A percentile compares a stretch with the other conserved stretches of the same genome.
These are phyloP conservation scores for Ceyx melanurus DNA, from an alignment of 2,113 vertebrate species.

Conservation along the genomic window DNA sequence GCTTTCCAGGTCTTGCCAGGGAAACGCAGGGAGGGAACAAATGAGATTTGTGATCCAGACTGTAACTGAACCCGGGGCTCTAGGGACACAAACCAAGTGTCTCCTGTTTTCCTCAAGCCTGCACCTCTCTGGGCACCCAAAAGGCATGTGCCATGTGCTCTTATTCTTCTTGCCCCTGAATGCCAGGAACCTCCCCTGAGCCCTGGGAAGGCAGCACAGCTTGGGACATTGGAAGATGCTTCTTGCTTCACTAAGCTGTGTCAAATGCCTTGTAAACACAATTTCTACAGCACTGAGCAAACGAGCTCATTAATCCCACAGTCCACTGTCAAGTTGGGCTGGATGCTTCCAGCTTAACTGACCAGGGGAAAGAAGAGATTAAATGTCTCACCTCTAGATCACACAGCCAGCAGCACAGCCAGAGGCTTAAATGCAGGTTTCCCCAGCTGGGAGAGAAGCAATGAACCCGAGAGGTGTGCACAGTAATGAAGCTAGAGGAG, in stretches of 20 bases:
- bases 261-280: slow-evolving; percentile 20
- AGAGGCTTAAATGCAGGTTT: not conserved
- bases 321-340: not conserved
- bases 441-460: not conserved
- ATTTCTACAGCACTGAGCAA: slow-evolving; percentile 15
- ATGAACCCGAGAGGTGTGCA: not conserved
- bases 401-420: not conserved
- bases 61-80: not conserved
- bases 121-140: not conserved
- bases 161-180: not conserved
- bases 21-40: not conserved
- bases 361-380: slow-evolving; percentile 12
- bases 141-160: not conserved
- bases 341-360: slow-evolving; percentile 2
- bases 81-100: not conserved
- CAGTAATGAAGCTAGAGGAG: not conserved
- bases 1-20: slow-evolving; percentile 14
- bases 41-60: slow-evolving; percentile 1
- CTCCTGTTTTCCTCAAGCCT: not conserved
- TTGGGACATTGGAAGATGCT: not conserved
- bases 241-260: not conserved
- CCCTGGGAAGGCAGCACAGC: not conserved
- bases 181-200: not conserved
- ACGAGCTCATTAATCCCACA: slow-evolving; percentile 8
- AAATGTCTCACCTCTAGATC: not conserved